A percentile compares a stretch with the other conserved stretches of the same genome.
phyloP scores from a whole-genome alignment of 2,888 invertebrate genomes.

The Scelioninae gen. 1 region DNA sequence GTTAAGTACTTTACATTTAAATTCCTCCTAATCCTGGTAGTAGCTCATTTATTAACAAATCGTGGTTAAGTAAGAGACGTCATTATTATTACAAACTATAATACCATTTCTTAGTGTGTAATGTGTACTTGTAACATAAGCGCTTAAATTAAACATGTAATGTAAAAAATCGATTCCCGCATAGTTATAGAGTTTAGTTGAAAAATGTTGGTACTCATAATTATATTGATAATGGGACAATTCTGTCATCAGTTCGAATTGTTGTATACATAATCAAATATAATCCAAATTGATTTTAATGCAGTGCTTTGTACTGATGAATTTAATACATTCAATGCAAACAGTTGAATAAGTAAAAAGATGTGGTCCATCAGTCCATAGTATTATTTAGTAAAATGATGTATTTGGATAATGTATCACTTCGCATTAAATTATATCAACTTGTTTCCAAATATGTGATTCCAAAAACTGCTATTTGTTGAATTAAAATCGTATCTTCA shows the following conservation, averaged over 20 bases:
- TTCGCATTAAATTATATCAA: conserved; percentile 1
- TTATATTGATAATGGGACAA: neutral
- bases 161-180: neutral
- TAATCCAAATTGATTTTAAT: conserved; percentile 19
- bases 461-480: too few species aligned
- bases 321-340: conserved; percentile 16
- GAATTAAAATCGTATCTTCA: too few species aligned
- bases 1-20: conserved; percentile 52
- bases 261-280: conserved; percentile 3
- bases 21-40: conserved; percentile 44
- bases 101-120: conserved; percentile 12
- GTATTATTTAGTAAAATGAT: conserved; percentile 31
- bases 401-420: conserved; percentile 39
- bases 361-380: conserved; percentile 45
- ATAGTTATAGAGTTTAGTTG: neutral
- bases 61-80: conserved; percentile 39
- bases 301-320: conserved; percentile 9
- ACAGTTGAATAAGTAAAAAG: conserved; percentile 29
- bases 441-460: too few species aligned
- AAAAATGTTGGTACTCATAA: neutral
- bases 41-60: conserved; percentile 55
- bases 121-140: neutral
- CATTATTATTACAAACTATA: conserved; percentile 47
- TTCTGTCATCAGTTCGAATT: neutral
- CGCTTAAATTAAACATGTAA: neutral